These are phyloP conservation scores for Martes martes DNA, from an alignment of 2,113 vertebrate species.

Conservation along the genomic window DNA sequence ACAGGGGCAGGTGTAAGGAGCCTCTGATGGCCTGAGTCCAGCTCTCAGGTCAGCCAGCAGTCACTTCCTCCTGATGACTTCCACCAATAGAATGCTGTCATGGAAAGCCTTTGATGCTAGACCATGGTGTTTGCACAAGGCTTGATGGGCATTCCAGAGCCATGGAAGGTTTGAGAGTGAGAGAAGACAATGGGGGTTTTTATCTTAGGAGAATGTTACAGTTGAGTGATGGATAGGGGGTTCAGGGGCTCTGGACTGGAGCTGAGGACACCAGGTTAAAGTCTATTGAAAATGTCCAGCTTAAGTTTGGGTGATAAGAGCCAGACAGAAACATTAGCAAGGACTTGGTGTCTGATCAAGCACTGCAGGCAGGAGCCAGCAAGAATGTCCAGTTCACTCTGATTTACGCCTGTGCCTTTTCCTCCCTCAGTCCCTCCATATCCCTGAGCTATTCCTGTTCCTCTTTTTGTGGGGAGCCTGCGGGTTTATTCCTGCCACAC, in stretches of 20 bases:
- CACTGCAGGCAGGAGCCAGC: not conserved
- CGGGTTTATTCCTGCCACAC: slow-evolving; percentile 12
- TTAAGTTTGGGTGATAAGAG: no score
- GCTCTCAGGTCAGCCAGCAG: not conserved
- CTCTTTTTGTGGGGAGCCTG: slow-evolving; percentile 12
- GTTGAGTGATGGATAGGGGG: not conserved
- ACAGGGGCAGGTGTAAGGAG: not conserved
- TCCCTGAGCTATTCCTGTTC: slow-evolving; percentile 18
- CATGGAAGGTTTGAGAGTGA: not conserved
- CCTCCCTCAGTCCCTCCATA: not conserved
- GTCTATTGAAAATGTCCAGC: not conserved
- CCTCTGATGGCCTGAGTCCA: not conserved
- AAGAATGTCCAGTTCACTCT: not conserved
- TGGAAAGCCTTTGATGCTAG: not conserved
- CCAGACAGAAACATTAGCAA: not conserved
- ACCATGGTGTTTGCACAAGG: not conserved
- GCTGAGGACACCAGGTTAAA: not conserved
- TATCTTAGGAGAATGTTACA: not conserved
- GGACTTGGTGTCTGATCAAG: not conserved
- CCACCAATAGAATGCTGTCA: not conserved
- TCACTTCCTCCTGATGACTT: not conserved
- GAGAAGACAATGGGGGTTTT: not conserved
- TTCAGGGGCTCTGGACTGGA: not conserved
- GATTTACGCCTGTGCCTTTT: not conserved
- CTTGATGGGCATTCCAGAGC: not conserved